Evolutionary conservation across 2,797 vertebrate genomes (phyloP).

Genomic region (Cryptoblepharus egeriae): DNA sequence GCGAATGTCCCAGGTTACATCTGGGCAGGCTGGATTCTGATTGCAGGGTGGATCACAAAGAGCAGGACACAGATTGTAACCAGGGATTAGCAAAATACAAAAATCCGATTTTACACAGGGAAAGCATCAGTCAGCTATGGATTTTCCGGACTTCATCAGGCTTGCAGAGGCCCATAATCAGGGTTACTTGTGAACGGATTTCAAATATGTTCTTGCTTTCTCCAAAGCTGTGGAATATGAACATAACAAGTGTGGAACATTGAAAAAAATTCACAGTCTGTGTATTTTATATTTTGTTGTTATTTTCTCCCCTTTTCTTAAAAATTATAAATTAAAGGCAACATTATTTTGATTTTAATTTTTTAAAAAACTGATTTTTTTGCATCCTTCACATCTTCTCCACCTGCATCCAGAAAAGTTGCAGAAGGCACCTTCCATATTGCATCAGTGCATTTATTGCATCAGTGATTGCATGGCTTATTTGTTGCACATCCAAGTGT

Average conservation of each 20-base stretch:
- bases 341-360: background rate
- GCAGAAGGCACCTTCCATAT: background rate
- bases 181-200: conserved; percentile 53
- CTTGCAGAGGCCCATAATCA: conserved; percentile 69
- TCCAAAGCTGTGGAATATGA: conserved; percentile 29
- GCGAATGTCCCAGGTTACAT: conserved; percentile 58
- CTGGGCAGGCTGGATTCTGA: conserved; percentile 78
- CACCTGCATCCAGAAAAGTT: too few relatives aligned
- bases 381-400: background rate
- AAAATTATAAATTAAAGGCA: background rate
- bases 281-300: background rate
- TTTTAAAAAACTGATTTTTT: background rate
- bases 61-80: conserved; percentile 92
- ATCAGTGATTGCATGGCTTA: background rate
- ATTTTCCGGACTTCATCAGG: conserved; percentile 90
- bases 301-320: background rate
- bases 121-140: conserved; percentile 87
- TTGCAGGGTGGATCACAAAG: conserved; percentile 75
- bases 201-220: conserved; percentile 54
- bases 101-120: conserved; percentile 94
- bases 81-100: conserved; percentile 91
- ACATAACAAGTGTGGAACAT: conserved; percentile 12
- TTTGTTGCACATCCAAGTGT: background rate
- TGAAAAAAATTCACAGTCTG: background rate
- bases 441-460: background rate